Conservation (phyloP, 2,888 invertebrate genomes). For the Cephus pygmeus region DNA sequence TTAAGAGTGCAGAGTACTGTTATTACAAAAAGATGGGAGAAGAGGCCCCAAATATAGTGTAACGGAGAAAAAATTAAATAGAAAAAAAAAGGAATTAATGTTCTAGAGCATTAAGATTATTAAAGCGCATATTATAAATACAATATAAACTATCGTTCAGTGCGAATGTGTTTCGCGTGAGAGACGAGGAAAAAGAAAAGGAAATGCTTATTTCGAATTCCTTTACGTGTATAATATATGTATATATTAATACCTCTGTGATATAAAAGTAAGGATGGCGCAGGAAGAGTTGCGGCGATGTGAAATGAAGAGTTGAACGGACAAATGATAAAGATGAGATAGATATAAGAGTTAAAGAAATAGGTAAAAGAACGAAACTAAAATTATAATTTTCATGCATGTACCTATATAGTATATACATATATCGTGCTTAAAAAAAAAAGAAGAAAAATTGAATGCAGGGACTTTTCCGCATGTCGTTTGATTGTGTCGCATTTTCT, state of each 20-base stretch:
- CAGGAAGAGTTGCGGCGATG: not conserved
- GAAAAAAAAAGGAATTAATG: not conserved
- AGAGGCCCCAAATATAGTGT: no score
- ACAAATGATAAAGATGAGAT: not conserved
- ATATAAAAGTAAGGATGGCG: not conserved
- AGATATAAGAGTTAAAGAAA: not conserved
- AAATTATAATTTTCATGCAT: not conserved
- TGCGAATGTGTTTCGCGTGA: no score
- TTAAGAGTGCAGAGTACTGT: no score
- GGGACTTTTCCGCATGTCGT: not conserved
- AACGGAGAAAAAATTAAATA: not conserved
- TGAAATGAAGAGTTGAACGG: not conserved
- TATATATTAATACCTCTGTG: slow-evolving; percentile 6
- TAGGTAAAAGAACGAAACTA: not conserved
- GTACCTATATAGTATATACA: slow-evolving; percentile 4
- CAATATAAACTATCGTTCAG: not conserved
- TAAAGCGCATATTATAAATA: not conserved
- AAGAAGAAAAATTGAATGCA: not conserved
- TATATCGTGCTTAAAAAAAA: not conserved
- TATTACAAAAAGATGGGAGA: no score
- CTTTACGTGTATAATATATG: not conserved
- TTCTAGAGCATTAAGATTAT: not conserved
- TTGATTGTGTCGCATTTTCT: not conserved
- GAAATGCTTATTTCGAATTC: not conserved
- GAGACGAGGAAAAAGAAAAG: not conserved